These are phyloP conservation scores for Zonitis immaculata DNA, from an alignment of 2,888 invertebrate species.

Conservation along the genomic window DNA sequence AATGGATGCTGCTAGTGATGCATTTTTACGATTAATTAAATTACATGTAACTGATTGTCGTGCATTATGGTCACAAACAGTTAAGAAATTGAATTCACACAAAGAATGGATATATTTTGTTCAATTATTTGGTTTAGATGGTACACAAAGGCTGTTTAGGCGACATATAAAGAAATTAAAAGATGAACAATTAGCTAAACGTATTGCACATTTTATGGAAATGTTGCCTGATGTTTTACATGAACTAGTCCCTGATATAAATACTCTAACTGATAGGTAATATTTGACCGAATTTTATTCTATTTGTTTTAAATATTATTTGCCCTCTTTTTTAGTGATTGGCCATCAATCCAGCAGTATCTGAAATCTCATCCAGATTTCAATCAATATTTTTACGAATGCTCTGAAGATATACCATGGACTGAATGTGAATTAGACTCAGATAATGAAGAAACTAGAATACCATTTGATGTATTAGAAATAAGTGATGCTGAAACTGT, in stretches of 20 bases:
- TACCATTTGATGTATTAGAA: constrained; percentile 89
- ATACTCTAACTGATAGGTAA: constrained; percentile 60
- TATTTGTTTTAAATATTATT: constrained; percentile 6
- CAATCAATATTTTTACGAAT: constrained; percentile 85
- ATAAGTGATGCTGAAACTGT: constrained; percentile 88
- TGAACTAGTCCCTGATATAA: constrained; percentile 73
- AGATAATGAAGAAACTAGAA: constrained; percentile 65
- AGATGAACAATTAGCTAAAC: constrained; percentile 73
- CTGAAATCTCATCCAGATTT: constrained; percentile 90
- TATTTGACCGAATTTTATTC: neutral
- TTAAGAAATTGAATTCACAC: constrained; percentile 79
- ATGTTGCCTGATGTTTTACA: constrained; percentile 71
- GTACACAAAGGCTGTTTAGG: constrained; percentile 66
- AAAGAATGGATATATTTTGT: constrained; percentile 87
- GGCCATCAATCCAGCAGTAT: constrained; percentile 81
- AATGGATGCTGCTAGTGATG: constrained; percentile 84
- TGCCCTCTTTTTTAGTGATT: constrained; percentile 63
- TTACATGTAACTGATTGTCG: constrained; percentile 78
- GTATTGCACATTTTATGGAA: constrained; percentile 72
- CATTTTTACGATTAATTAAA: constrained; percentile 80
- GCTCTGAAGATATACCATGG: constrained; percentile 73
- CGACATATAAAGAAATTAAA: constrained; percentile 75
- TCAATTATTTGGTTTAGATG: constrained; percentile 67
- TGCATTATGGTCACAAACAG: constrained; percentile 81
- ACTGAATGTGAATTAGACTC: constrained; percentile 66